Evolutionary conservation across 1,140 invertebrate genomes (phyloP).

Genomic region (Leptonema lineaticorne): DNA sequence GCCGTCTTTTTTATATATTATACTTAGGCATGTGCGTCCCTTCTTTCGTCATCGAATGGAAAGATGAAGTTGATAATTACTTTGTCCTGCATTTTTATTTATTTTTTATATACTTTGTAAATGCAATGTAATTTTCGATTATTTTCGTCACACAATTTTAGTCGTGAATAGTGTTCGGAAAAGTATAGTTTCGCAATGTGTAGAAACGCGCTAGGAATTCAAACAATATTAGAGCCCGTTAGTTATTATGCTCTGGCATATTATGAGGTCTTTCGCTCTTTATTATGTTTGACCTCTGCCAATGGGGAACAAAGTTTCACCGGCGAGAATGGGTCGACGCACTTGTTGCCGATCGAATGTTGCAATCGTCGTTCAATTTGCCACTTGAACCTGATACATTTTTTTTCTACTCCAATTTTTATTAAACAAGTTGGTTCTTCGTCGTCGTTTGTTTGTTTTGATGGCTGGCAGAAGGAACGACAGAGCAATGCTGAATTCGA

Average conservation of each 20-base stretch:
- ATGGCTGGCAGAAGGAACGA: too few species aligned
- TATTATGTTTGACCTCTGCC: neutral
- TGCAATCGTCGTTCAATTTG: too few species aligned
- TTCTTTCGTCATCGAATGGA: too few species aligned
- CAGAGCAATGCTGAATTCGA: slow-evolving; percentile 2
- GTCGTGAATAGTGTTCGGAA: neutral
- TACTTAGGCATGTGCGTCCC: too few species aligned
- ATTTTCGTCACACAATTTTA: neutral
- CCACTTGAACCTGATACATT: too few species aligned
- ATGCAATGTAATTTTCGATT: neutral
- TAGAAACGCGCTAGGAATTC: neutral
- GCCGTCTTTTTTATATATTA: too few species aligned
- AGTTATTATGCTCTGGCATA: too few species aligned
- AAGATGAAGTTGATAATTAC: too few species aligned
- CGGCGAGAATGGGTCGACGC: neutral
- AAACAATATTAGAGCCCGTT: neutral
- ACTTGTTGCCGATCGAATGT: neutral
- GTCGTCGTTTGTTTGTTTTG: neutral
- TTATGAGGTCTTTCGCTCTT: neutral
- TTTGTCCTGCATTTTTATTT: neutral
- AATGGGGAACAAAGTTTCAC: neutral
- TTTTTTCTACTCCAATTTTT: too few species aligned
- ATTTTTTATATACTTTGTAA: neutral
- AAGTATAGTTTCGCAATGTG: neutral
- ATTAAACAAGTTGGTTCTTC: too few species aligned